Evolutionary conservation across 2,797 vertebrate genomes (phyloP), one percentile per base, ranked within the genome.

Genomic region (Acridotheres tristis): DNA sequence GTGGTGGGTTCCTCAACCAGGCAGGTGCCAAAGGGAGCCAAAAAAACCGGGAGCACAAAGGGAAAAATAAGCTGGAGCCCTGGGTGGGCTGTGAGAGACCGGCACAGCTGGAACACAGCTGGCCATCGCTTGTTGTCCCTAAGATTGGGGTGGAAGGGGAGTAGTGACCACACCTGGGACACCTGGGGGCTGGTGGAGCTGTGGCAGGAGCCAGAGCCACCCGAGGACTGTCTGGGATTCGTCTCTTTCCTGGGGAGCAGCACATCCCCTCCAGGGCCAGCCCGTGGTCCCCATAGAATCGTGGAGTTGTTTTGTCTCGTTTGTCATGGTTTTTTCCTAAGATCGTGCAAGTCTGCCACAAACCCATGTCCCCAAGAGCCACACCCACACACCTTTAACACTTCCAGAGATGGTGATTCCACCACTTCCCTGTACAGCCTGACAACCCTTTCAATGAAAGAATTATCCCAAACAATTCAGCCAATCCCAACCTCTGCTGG

Each of bases 201-300:
- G 8, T 69, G 75, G 26, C 21, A 73, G 26, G 29, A 45, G 27
- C 16, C 2, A 5, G 27, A 78, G n/a, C 27, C 40, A 26, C 40
- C 27, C 26, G 1, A 1, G 29, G 12, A 9, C 17, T 51, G 8
- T 21, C 26, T 4, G 3, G 11, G 27, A 3, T 80, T 59, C 29
- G 58, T 19, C 40, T 63, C 9, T 34, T 90, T 30, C 6, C 7
- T 25, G 22, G 25, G 25, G 32, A 48, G 55, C 6, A 4, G 22
- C 21, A 32, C 5, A 2, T 30, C 36, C 45, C 55, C n/a, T 74
- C 10, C 1, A 0, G 23, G 15, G 23, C 61, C 30, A 17, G 21
- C 36, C 14, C 0, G 0, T 0, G 0, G 50, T 29, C 17, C 30
- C 42, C 21, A 0, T 2, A 13, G 65, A 30, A 25, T 8, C 27